Percentiles rank a stretch among this genome's conserved stretches.
These are phyloP conservation scores for Cairina moschata DNA, from an alignment of 2,113 vertebrate genomes.

Conservation along the genomic window DNA sequence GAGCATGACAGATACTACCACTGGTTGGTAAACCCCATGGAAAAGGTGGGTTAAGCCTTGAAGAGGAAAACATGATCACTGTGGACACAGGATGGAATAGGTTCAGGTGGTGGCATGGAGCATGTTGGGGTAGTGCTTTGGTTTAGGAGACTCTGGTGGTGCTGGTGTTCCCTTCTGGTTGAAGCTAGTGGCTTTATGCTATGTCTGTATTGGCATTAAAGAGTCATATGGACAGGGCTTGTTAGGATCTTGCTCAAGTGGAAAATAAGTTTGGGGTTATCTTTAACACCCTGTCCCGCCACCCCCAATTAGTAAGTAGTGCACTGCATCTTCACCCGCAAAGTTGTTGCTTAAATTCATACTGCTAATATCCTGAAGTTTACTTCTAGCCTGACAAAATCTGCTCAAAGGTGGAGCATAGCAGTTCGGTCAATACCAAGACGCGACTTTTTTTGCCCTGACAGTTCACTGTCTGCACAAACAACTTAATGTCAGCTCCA, in stretches of 20 bases:
- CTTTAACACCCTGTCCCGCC: neutral
- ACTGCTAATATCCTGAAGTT: neutral
- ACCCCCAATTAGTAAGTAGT: neutral
- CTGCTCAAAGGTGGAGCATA: neutral
- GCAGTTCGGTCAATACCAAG: neutral
- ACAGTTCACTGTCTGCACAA: neutral
- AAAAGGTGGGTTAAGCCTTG: neutral
- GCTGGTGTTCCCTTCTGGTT: neutral
- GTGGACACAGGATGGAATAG: neutral
- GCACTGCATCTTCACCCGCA: neutral
- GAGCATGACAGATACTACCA: neutral
- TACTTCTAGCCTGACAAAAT: neutral
- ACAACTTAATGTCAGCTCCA: neutral
- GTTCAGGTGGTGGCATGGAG: accelerated
- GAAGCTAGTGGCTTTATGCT: neutral
- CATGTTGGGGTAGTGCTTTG: neutral
- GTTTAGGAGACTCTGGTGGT: neutral
- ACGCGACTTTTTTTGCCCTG: neutral
- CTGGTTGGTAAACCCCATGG: neutral
- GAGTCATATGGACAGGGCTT: neutral
- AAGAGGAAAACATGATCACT: neutral
- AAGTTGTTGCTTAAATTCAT: neutral
- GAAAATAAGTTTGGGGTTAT: neutral
- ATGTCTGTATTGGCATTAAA: neutral
- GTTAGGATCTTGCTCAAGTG: neutral